Base-by-base conservation (phyloP, 2,113 vertebrate species). In the Dasyurus viverrinus region DNA sequence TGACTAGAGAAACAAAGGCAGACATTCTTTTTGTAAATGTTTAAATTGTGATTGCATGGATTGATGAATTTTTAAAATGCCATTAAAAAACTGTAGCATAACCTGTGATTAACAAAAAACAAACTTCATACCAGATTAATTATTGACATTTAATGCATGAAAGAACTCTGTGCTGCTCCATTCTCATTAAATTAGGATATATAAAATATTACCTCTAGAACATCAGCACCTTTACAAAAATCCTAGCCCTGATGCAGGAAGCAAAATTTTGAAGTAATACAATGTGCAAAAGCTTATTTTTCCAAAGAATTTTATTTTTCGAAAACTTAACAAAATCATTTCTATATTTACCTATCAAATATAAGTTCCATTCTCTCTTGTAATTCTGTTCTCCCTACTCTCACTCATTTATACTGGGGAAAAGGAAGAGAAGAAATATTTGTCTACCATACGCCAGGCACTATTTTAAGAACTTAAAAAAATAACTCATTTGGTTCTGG, bases 61-160 rank as follows among this genome's bases (percentile, higher is more conserved):
- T 57, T 89, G 90, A 76, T 84, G 0, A 25, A 47, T 27, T 94
- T 96, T 93, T 42, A 42, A 93, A 95, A 96, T 93, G 76, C 94
- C 24, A 7, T 53, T 16, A 93, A 97, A 96, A 96, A 97, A 96
- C 47, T 53, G 94, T 90, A 95, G 90, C 90, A 90, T 93, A 93
- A 92, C 52, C 90, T 94, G 90, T 96, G 93, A 92, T 94, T 19
- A 96, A 0, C 52, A 95, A 89, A 93, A 1, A n/a, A 94, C 55
- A 95, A 54, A 91, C 53, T 52, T 23, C 3, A n/a, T 50, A 50
- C 36, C 53, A 8, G 89, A 52, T 47, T 48, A 89, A 90, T 53
- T 27, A 54, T 7, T 95, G 90, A 12, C 46, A 90, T 94, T 94
- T 89, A 53, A 84, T 19, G 3, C 47, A 90, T 90, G 89, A 90